These are phyloP conservation scores for Rhinoraja longicauda DNA, from an alignment of 2,797 vertebrate species.

Conservation along the genomic window DNA sequence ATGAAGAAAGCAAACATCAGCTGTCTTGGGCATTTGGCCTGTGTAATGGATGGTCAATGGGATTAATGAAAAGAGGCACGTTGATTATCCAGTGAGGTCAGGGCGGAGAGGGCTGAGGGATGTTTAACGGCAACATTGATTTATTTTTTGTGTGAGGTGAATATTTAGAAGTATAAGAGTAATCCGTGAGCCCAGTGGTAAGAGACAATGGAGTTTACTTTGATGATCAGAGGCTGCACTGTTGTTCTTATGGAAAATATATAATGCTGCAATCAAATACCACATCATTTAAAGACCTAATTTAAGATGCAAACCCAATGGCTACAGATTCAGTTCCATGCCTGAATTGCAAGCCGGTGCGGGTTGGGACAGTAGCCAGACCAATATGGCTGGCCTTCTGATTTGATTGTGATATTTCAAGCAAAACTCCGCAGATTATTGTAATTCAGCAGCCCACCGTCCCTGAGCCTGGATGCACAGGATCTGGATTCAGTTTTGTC, in stretches of 20 bases:
- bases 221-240: too few relatives aligned
- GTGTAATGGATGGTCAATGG: background rate
- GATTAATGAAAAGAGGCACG: background rate
- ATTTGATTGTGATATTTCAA: slow-evolving; percentile 8
- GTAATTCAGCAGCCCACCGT: background rate
- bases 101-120: background rate
- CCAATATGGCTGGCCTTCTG: background rate
- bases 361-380: background rate
- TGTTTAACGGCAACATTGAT: background rate
- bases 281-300: background rate
- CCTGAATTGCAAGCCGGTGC: background rate
- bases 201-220: background rate
- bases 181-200: background rate
- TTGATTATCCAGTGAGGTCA: background rate
- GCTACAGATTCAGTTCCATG: background rate
- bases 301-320: background rate
- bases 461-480: background rate
- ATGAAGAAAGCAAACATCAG: background rate
- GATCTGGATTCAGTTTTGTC: background rate
- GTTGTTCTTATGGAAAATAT: background rate
- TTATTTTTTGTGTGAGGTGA: too few relatives aligned
- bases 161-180: too few relatives aligned
- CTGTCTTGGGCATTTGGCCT: background rate
- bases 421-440: background rate
- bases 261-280: background rate